phyloP scores from a whole-genome alignment of 2,888 invertebrate genomes.

The Trissoscelio sp. region DNA sequence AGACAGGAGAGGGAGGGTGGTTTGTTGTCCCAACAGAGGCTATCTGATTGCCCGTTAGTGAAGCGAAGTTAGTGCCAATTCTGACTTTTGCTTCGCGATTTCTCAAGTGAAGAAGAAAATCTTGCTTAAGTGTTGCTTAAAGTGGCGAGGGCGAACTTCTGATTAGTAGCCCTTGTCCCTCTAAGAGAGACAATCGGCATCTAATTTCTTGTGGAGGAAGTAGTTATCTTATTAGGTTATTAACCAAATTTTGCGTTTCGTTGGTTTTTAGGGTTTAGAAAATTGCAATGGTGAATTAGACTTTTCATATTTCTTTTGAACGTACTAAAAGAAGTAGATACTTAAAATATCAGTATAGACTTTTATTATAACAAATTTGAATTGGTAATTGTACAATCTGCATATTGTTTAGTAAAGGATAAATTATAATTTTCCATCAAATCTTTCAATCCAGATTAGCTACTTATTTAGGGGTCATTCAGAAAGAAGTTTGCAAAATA shows the following conservation, averaged over 20 bases:
- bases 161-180: constrained; percentile 74
- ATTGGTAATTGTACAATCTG: no score
- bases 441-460: no score
- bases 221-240: constrained; percentile 21
- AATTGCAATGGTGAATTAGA: neutral
- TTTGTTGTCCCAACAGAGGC: constrained; percentile 81
- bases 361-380: no score
- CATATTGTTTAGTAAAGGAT: no score
- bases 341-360: no score
- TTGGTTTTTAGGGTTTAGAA: neutral
- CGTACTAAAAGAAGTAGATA: no score
- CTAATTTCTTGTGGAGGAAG: constrained; percentile 37
- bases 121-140: constrained; percentile 69
- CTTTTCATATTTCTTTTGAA: no score
- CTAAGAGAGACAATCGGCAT: constrained; percentile 43
- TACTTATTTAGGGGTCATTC: no score
- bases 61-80: constrained; percentile 79
- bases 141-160: constrained; percentile 72
- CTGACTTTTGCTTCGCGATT: constrained; percentile 74
- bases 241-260: constrained; percentile 4
- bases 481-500: no score
- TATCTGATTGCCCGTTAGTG: constrained; percentile 82
- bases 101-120: constrained; percentile 48
- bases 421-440: no score
- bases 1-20: constrained; percentile 60